These are phyloP conservation scores for Platyrinchus mystaceus DNA, from an alignment of 2,797 vertebrate genomes.

Conservation along the genomic window DNA sequence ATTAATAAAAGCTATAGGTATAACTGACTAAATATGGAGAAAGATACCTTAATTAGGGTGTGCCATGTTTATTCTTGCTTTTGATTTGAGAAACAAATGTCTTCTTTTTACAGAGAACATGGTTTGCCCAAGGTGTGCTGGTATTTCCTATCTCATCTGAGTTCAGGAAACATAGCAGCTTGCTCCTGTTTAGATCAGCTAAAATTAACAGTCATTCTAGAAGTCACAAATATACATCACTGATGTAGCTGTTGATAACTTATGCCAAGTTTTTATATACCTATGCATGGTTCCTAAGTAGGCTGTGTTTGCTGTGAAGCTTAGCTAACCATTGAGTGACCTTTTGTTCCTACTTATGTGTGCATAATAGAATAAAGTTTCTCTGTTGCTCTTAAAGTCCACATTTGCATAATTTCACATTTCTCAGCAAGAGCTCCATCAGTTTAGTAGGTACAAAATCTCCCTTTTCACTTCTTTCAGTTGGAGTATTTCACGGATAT, in stretches of 20 bases:
- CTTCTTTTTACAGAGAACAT: rapidly evolving
- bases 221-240: background rate
- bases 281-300: background rate
- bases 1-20: background rate
- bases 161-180: background rate
- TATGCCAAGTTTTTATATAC: constrained; percentile 1
- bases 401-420: constrained; percentile 71
- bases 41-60: background rate
- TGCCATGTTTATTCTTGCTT: background rate
- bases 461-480: constrained; percentile 25
- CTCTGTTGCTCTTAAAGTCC: constrained; percentile 27
- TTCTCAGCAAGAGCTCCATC: constrained; percentile 34
- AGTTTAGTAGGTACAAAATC: constrained; percentile 46
- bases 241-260: background rate
- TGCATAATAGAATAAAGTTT: constrained; percentile 37
- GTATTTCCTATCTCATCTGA: background rate
- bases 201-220: background rate
- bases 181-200: background rate
- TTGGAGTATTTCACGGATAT: constrained; percentile 66
- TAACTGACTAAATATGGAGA: background rate
- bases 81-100: background rate
- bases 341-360: background rate
- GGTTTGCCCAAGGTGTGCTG: background rate
- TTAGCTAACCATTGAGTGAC: constrained; percentile 32
- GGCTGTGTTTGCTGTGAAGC: constrained; percentile 12